Evolutionary conservation across 2,113 vertebrate species (phyloP).

Genomic region (Sphyrna mokarran): DNA sequence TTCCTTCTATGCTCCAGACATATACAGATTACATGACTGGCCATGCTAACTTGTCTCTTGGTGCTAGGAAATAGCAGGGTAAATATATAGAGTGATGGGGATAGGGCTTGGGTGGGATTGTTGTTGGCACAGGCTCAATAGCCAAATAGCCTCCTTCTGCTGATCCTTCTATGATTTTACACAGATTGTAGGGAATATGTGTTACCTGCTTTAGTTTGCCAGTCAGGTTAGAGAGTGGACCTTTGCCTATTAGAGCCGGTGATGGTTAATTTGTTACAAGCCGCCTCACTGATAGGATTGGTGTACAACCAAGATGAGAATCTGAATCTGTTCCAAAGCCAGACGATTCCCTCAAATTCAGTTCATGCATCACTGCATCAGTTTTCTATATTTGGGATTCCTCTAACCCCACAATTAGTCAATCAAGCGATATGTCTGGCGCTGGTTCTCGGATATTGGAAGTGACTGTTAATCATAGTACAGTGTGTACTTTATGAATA

Average conservation of each 20-base stretch:
- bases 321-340: not conserved
- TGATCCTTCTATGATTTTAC: no score
- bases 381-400: not conserved
- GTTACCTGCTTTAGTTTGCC: not conserved
- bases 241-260: not conserved
- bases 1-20: no score
- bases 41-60: no score
- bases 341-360: not conserved
- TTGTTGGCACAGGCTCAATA: no score
- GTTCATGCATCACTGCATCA: not conserved
- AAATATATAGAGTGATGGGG: no score
- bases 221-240: not conserved
- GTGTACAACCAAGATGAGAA: not conserved
- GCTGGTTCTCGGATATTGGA: not conserved
- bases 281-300: not conserved
- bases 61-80: no score
- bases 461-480: not conserved
- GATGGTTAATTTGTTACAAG: not conserved
- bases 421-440: not conserved
- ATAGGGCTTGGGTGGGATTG: no score
- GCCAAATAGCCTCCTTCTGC: no score
- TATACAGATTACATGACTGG: no score
- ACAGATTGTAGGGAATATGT: not conserved
- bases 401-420: not conserved
- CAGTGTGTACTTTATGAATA: not conserved